Conservation (phyloP, 1,140 invertebrate genomes). For the Diorhabda sublineata region DNA sequence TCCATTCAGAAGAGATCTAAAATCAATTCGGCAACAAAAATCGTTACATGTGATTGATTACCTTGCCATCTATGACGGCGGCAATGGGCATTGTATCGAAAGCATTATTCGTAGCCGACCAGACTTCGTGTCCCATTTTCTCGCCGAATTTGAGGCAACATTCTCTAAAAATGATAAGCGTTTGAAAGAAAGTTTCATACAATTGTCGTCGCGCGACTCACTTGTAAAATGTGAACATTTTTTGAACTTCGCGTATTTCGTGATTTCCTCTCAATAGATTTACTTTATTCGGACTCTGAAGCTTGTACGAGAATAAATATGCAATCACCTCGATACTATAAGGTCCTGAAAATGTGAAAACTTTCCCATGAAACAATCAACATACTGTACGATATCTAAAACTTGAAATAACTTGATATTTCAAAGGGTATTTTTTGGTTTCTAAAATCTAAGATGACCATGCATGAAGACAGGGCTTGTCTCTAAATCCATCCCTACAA, state of each 20-base stretch:
- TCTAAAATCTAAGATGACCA: no score
- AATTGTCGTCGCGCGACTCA: slow-evolving; percentile 33
- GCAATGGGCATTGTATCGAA: slow-evolving; percentile 70
- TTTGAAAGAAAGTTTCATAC: not conserved
- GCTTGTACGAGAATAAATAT: slow-evolving; percentile 63
- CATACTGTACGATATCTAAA: no score
- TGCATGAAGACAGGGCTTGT: no score
- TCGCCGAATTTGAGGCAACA: slow-evolving; percentile 66
- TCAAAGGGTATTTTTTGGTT: no score
- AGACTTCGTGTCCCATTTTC: slow-evolving; percentile 56
- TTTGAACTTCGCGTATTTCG: slow-evolving; percentile 62
- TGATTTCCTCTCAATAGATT: slow-evolving; percentile 62
- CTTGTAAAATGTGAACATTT: slow-evolving; percentile 67
- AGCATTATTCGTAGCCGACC: slow-evolving; percentile 64
- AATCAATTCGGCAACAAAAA: no score
- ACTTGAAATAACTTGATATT: no score
- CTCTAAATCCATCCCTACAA: no score
- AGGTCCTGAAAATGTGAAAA: slow-evolving; percentile 34
- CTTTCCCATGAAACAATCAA: no score
- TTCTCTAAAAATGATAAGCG: slow-evolving; percentile 45
- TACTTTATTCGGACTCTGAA: slow-evolving; percentile 59
- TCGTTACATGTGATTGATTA: slow-evolving; percentile 31
- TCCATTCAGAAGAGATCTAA: no score
- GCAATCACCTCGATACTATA: slow-evolving; percentile 60
- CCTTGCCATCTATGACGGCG: slow-evolving; percentile 65